Base-by-base conservation (phyloP, 2,113 vertebrate genomes). In the Eudyptes chrysolophus region DNA sequence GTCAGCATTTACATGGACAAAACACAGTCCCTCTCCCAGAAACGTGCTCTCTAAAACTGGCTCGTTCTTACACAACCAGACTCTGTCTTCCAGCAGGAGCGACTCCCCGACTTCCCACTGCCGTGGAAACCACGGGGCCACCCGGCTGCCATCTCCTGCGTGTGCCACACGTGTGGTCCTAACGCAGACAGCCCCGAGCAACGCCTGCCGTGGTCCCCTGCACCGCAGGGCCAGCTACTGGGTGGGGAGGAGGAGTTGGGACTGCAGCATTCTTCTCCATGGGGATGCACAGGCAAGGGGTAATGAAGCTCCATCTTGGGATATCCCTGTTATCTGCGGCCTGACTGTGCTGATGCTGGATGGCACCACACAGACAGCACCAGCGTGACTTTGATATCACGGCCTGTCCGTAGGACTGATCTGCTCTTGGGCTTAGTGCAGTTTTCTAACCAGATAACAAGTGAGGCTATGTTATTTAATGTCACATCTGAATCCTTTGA, bases 81-180 rank as follows among this genome's bases (percentile, higher is more conserved):
- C 22, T 38, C 82, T 70, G 32, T 46, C 32, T 81, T 77, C n/a
- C 89, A 60, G 38, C 60, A 61, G 60, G 51, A 71, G 30, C 0
- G 4, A 7, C 2, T 83, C 57, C 44, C 38, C 0, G 2, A 2
- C 18, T 54, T 82, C 36, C 52, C 9, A 1, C 69, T 21, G 29
- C 64, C 64, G 34, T 1, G 1, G 84, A 36, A 54, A 30, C n/a
- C 49, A 4, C 0, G 0, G n/a, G 48, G 14, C 22, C 25, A 11
- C 25, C 26, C 36, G 9, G 76, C 57, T 91, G 48, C 77, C 49
- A 5, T 38, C 36, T 48, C 2, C 1, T 7, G 16, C 7, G 1
- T 36, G 44, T 61, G 54, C 44, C 89, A 58, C 34, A 30, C 8
- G 1, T 1, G 2, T 20, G 60, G 17, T 24, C 54, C 68, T 48